A percentile compares a stretch with the other conserved stretches of the same genome.
Evolutionary conservation across 92 coral and sea anemone species (phyloP).

Genomic region (Pocillopora meandrina): DNA sequence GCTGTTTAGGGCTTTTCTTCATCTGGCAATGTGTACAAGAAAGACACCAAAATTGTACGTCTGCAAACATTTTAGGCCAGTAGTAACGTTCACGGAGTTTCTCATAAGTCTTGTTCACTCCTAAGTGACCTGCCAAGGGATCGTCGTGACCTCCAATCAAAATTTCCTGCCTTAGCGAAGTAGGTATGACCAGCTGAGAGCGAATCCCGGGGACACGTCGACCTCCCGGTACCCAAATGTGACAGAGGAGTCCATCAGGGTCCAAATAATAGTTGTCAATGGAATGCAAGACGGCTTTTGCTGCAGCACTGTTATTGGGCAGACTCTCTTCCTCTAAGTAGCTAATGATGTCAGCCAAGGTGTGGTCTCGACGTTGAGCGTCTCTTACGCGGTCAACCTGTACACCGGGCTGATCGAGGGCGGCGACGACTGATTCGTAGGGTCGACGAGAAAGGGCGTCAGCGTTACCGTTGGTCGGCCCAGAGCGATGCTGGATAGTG

Average conservation of each 20-base stretch:
- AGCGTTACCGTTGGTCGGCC: conserved; percentile 25
- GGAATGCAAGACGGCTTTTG: conserved; percentile 30
- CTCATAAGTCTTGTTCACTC: too few species aligned
- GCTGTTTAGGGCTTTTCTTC: too few species aligned
- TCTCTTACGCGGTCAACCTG: too few species aligned
- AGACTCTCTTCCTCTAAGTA: conserved; percentile 33
- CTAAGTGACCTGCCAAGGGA: too few species aligned
- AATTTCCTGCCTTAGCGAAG: conserved; percentile 42
- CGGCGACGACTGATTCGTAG: background rate
- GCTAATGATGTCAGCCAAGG: conserved; percentile 9
- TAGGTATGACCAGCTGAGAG: conserved; percentile 50
- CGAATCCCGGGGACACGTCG: background rate
- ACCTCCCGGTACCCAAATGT: conserved; percentile 29
- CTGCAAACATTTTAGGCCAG: too few species aligned
- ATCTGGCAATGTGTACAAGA: too few species aligned
- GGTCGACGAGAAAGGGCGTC: conserved; percentile 5
- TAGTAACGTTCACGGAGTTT: too few species aligned
- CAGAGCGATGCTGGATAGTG: conserved; percentile 19
- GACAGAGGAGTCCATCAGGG: conserved; percentile 51
- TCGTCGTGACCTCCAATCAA: too few species aligned
- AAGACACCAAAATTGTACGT: too few species aligned
- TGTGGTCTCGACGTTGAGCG: too few species aligned
- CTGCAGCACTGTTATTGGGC: conserved; percentile 24
- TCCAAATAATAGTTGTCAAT: conserved; percentile 52
- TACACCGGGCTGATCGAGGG: too few species aligned